Evolutionary conservation across 2,113 vertebrate genomes (phyloP).

Genomic region (Cranoglanis bouderius): DNA sequence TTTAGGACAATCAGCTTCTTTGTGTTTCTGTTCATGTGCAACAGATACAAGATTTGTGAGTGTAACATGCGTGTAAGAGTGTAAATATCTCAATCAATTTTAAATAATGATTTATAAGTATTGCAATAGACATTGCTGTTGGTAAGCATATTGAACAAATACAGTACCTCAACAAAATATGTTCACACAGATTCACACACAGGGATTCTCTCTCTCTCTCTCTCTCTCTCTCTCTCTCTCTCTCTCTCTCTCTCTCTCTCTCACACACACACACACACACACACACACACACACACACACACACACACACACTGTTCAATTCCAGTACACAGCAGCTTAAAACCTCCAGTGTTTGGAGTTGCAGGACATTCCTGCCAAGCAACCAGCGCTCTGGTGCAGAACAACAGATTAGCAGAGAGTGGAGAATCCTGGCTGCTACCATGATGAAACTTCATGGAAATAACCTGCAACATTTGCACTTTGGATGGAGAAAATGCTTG

Average conservation of each 20-base stretch:
- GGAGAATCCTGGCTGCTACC: constrained; percentile 45
- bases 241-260: too few relatives aligned
- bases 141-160: constrained; percentile 1
- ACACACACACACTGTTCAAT: not conserved
- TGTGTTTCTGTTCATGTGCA: not conserved
- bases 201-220: not conserved
- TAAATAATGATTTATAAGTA: constrained; percentile 3
- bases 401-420: constrained; percentile 44
- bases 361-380: constrained; percentile 40
- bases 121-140: not conserved
- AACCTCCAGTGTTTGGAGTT: constrained; percentile 31
- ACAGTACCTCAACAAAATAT: not conserved
- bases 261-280: too few relatives aligned
- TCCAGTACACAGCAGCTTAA: constrained; percentile 13
- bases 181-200: not conserved
- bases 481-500: constrained; percentile 48
- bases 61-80: not conserved
- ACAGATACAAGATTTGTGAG: not conserved
- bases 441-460: constrained; percentile 70
- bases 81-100: not conserved
- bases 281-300: not conserved
- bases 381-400: constrained; percentile 44
- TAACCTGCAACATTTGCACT: constrained; percentile 59
- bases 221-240: constrained; percentile 9
- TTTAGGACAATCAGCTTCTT: not conserved